Percentiles rank a stretch among this genome's conserved stretches.
Evolutionary conservation across 2,113 vertebrate species (phyloP).

Genomic region (Scomber colias): DNA sequence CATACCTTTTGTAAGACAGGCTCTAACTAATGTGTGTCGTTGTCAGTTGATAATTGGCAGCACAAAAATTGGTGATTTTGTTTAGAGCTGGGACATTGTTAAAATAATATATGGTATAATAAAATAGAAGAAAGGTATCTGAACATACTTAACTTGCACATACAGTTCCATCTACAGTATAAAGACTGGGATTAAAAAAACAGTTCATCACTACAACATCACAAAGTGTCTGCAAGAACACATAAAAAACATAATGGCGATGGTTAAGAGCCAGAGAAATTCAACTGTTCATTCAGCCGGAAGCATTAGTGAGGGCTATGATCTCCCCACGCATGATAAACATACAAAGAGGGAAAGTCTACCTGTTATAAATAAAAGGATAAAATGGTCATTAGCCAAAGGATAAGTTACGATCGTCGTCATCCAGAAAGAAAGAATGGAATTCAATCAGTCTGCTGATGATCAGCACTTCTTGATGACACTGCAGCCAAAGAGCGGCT

Average conservation of each 20-base stretch:
- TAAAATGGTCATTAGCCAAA: slow-evolving; percentile 16
- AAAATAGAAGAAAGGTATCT: background rate
- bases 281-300: slow-evolving; percentile 34
- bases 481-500: background rate
- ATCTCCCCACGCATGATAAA: slow-evolving; percentile 27
- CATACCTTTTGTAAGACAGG: background rate
- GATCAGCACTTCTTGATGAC: background rate
- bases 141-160: background rate
- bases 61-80: background rate
- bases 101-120: background rate
- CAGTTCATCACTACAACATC: background rate
- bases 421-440: background rate
- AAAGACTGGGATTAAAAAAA: background rate
- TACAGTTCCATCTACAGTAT: background rate
- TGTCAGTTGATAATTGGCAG: background rate
- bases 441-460: background rate
- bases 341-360: slow-evolving; percentile 4
- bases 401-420: slow-evolving; percentile 20
- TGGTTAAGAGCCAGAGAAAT: slow-evolving; percentile 33
- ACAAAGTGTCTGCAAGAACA: slow-evolving; percentile 26
- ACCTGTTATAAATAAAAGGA: slow-evolving; percentile 37
- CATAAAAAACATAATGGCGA: slow-evolving; percentile 26
- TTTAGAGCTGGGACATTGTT: background rate
- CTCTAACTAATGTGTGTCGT: background rate
- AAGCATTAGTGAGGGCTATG: slow-evolving; percentile 44